These are phyloP conservation scores for Sinocyclocheilus anophthalmus DNA, from an alignment of 2,113 vertebrate genomes.

Conservation along the genomic window DNA sequence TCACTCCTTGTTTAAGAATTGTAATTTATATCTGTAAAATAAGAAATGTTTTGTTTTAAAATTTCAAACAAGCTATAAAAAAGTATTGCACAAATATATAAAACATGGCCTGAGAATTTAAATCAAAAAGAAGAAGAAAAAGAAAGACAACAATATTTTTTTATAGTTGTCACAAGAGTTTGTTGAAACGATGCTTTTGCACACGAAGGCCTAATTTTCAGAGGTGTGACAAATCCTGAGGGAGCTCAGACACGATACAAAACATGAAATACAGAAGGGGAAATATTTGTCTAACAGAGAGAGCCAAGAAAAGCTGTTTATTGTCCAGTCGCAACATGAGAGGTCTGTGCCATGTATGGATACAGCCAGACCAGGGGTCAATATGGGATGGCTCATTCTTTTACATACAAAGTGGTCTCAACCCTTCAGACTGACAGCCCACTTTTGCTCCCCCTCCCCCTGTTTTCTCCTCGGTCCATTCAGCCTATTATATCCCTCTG, in stretches of 20 bases:
- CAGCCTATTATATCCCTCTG: conserved; percentile 68
- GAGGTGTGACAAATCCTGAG: conserved; percentile 9
- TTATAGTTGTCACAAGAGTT: background rate
- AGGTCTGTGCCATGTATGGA: conserved; percentile 59
- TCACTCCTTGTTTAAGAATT: too few species aligned
- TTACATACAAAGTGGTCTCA: conserved; percentile 11
- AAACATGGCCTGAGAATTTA: too few species aligned
- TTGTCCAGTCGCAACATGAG: conserved; percentile 38
- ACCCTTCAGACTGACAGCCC: background rate
- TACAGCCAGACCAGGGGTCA: conserved; percentile 60
- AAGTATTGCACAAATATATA: too few species aligned
- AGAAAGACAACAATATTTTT: too few species aligned
- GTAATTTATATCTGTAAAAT: too few species aligned
- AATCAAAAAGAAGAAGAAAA: too few species aligned
- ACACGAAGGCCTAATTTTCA: background rate
- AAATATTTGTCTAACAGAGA: conserved; percentile 8
- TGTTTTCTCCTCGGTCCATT: background rate
- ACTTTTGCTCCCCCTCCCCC: background rate
- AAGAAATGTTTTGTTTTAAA: too few species aligned
- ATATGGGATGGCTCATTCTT: conserved; percentile 73
- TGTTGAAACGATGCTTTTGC: background rate
- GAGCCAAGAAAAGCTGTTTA: conserved; percentile 21
- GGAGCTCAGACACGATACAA: background rate
- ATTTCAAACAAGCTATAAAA: too few species aligned
- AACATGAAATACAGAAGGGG: background rate